Conservation (phyloP, 1,140 invertebrate species). For the Drosophila ercepeae region DNA sequence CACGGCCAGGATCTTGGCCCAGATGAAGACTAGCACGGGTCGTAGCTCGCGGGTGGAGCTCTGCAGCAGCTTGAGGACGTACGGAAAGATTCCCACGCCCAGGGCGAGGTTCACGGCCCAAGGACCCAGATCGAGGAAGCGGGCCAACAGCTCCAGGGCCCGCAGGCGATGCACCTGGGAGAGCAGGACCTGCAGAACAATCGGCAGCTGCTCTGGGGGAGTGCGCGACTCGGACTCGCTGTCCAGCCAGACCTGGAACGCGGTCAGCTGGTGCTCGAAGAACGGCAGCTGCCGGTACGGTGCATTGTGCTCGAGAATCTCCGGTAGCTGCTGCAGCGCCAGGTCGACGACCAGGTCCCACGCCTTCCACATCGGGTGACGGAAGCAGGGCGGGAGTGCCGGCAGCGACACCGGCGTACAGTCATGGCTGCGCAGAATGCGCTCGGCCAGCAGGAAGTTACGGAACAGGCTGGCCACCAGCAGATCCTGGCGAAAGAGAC, state of each 20-base stretch:
- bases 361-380: conserved; percentile 96
- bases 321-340: conserved; percentile 94
- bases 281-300: conserved; percentile 93
- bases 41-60: conserved; percentile 96
- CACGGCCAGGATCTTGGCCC: conserved; percentile 99
- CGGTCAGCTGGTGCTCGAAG: conserved; percentile 99
- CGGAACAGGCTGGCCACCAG: conserved; percentile 99
- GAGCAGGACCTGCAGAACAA: conserved; percentile 98
- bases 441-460: conserved; percentile 98
- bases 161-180: conserved; percentile 98
- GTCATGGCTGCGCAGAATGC: conserved; percentile 98
- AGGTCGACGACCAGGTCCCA: conserved; percentile 99
- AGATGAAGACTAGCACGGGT: conserved; percentile 97
- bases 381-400: conserved; percentile 94
- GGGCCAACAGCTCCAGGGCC: conserved; percentile 96
- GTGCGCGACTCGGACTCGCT: conserved; percentile 89
- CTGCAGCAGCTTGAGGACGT: conserved; percentile 97
- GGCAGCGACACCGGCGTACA: conserved; percentile 97
- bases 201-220: conserved; percentile 98
- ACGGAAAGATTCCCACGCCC: conserved; percentile 99
- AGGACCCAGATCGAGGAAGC: conserved; percentile 97
- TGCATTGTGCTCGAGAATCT: conserved; percentile 88
- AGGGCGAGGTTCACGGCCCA: conserved; percentile 98
- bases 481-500: conserved; percentile 98
- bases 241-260: conserved; percentile 98